phyloP scores from a whole-genome alignment of 2,797 vertebrate species.

The Graptemys geographica region DNA sequence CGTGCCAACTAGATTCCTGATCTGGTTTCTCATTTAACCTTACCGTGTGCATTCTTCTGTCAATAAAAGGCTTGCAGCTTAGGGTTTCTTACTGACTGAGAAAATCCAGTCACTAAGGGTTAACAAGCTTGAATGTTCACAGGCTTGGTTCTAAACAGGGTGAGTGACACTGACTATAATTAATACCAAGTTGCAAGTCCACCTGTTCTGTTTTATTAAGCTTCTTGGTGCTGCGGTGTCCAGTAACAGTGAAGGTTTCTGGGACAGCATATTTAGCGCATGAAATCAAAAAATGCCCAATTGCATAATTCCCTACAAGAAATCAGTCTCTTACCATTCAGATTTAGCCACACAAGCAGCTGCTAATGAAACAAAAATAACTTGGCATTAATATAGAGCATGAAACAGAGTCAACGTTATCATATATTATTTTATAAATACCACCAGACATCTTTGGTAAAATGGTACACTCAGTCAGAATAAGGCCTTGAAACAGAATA shows the following conservation, averaged over 20 bases:
- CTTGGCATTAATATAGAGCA: neutral
- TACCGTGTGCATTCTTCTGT: neutral
- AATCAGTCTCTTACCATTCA: neutral
- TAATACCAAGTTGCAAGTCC: neutral
- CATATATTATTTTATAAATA: neutral
- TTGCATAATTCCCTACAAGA: conserved; percentile 30
- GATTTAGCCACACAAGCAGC: conserved; percentile 48
- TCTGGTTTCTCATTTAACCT: neutral
- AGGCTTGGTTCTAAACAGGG: neutral
- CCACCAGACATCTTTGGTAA: conserved; percentile 12
- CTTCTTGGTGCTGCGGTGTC: neutral
- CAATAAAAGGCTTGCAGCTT: neutral
- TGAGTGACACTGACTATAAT: neutral
- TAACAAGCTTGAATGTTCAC: neutral
- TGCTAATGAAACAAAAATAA: conserved; percentile 61
- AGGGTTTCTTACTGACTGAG: neutral
- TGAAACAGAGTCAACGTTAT: neutral
- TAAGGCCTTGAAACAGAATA: neutral
- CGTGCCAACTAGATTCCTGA: neutral
- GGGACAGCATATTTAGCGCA: neutral
- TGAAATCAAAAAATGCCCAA: neutral
- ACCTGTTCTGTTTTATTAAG: conserved; percentile 13
- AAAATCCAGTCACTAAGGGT: neutral
- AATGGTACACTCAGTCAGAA: neutral
- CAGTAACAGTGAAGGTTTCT: neutral